Evolutionary conservation across 2,797 vertebrate genomes (phyloP).

Genomic region (Typhlichthys eigenmanni): DNA sequence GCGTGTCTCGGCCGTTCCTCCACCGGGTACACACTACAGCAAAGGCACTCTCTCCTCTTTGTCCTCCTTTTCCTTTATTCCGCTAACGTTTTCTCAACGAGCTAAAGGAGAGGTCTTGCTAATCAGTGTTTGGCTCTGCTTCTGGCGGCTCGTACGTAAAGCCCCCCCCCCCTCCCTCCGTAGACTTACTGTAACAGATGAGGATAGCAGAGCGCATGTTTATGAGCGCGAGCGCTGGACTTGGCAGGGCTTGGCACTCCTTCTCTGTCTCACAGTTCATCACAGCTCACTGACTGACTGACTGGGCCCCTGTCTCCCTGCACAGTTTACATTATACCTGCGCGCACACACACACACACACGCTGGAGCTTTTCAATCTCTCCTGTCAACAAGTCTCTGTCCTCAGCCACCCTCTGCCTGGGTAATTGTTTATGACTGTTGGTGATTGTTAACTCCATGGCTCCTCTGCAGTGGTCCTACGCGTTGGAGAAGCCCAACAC

Average conservation of each 20-base stretch:
- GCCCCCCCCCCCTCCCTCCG: constrained; percentile 15
- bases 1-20: constrained; percentile 28
- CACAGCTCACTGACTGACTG: constrained; percentile 60
- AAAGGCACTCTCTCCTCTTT: neutral
- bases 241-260: constrained; percentile 52
- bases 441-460: constrained; percentile 12
- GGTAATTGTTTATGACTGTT: constrained; percentile 42
- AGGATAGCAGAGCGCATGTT: constrained; percentile 69
- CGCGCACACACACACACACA: constrained; percentile 3
- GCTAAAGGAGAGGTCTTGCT: constrained; percentile 40
- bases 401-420: constrained; percentile 7
- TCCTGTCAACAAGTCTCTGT: constrained; percentile 30
- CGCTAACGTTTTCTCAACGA: constrained; percentile 39
- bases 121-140: constrained; percentile 50
- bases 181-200: constrained; percentile 52
- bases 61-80: constrained; percentile 2
- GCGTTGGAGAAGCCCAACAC: constrained; percentile 94
- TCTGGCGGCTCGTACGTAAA: constrained; percentile 35
- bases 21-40: constrained; percentile 6
- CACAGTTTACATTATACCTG: constrained; percentile 49
- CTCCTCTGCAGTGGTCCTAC: constrained; percentile 87
- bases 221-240: constrained; percentile 59
- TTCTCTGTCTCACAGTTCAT: constrained; percentile 67
- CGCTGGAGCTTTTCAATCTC: neutral
- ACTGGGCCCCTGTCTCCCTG: constrained; percentile 39